Evolutionary conservation across 2,797 vertebrate species (phyloP), one percentile per base, ranked within the genome.

Genomic region (Sebastiscus albofasciatus): DNA sequence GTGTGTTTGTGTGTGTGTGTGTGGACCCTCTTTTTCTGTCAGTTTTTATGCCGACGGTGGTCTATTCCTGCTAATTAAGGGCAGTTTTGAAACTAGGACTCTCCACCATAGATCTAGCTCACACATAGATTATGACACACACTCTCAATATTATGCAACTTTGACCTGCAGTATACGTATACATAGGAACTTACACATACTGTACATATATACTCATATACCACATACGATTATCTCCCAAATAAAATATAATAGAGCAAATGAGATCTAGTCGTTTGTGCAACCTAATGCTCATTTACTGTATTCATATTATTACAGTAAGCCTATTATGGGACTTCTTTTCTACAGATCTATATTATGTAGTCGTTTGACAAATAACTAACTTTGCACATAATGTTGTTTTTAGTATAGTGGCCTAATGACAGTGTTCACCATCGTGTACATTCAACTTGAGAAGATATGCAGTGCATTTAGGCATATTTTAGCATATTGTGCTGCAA

Each of bases 21-120:
- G 55, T 62, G 58, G 33, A 66, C 59, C 58, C 12, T 59, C 24
- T 64, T 68, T 67, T 56, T 76, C 49, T 5, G 9, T 67, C 18
- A 56, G 64, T 76, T 69, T 84, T 81, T 46, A 83, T 62, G 59
- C 67, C 26, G 54, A 75, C 24, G 46, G 55, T 82, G 49, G 74
- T 60, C 56, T 77, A 76, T 68, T 78, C 66, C 66, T 77, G 75
- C 62, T 87, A 79, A 86, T 83, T 83, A 86, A 80, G 65, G 67
- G 66, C 69, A 85, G 56, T 62, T 87, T 55, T 75, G 46, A 77
- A 85, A 81, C n/a, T 75, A 71, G 42, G 56, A 67, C 67, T 75
- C 34, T 61, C 36, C 55, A 62, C 34, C 22, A 65, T 33, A 73
- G 52, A 75, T 81, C 42, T 26, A 64, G 20, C 54, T 42, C 22